Evolutionary conservation across 1,140 invertebrate species (phyloP).

Genomic region (Reticulitermes speratus): DNA sequence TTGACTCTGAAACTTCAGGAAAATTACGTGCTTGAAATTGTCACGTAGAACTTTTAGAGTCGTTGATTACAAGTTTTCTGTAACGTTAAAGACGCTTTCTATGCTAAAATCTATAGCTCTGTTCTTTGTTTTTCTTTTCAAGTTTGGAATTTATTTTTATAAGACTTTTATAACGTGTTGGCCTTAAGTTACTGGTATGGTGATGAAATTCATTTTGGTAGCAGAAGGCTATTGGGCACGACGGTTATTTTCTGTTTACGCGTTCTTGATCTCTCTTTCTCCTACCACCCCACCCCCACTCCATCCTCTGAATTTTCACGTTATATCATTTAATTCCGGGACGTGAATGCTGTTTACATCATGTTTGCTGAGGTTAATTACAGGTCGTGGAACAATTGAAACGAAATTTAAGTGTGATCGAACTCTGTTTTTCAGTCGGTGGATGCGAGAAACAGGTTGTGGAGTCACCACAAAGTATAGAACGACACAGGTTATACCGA

Average conservation of each 20-base stretch:
- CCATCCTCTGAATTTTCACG: no score
- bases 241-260: neutral
- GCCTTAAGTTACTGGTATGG: neutral
- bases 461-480: no score
- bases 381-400: no score
- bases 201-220: neutral
- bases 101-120: slow-evolving; percentile 16
- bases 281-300: no score
- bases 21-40: slow-evolving; percentile 17
- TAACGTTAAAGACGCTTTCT: neutral
- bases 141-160: neutral
- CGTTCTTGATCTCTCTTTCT: neutral
- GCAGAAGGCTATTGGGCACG: neutral
- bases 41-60: neutral
- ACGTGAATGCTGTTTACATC: no score
- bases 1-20: neutral
- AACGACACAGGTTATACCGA: no score
- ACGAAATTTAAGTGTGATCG: no score
- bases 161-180: neutral
- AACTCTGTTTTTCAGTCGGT: no score
- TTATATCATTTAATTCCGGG: no score
- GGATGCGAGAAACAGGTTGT: no score
- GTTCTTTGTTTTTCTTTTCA: neutral
- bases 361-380: no score
- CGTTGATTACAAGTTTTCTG: slow-evolving; percentile 9